Evolutionary conservation across 2,797 vertebrate genomes (phyloP), one percentile per base, ranked within the genome.

Genomic region (Eospalax fontanierii): DNA sequence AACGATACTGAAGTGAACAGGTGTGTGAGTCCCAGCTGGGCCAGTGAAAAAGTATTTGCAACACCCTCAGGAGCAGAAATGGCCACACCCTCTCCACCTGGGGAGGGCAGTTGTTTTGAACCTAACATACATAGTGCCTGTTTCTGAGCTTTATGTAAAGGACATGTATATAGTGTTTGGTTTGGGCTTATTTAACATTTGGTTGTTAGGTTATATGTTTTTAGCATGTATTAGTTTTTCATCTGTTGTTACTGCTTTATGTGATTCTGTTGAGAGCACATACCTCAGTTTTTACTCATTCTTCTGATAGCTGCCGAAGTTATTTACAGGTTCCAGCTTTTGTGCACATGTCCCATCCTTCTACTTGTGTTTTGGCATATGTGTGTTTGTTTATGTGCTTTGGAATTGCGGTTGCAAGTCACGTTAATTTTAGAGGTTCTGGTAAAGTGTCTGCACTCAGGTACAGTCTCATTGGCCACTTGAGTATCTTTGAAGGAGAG

Each of bases 121-220:
- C 93, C 15, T 59, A 66, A 59, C 19, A 26, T 43, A n/a, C 21
- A 33, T 16, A 63, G 3, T 54, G 2, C 81, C 70, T 95, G 59
- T 86, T 75, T 93, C 88, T 79, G 88, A 90, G 46, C 46, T 85
- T 78, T 74, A 46, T 50, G 12, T 88, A 70, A 83, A 59, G 75
- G 40, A 80, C 80, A 70, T 43, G 2, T 54, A 18, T 35, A 33
- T 76, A 24, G 4, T 74, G 46, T 80, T 79, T 59, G 14, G 46
- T 85, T 84, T 87, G 71, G 24, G 76, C 22, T 68, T 54, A 90
- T 15, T 93, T 78, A 63, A 59, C 19, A 33, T 76, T 87, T 86
- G 24, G 80, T 79, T 86, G 10, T 96, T 65, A 94, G 63, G 86
- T 91, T 57, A 50, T 65, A 8, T 46, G 10, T 81, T 70, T 89